Evolutionary conservation across 30 jellyfish, hydroid and myxozoan genomes (phyloP).

Genomic region (Hydra vulgaris): DNA sequence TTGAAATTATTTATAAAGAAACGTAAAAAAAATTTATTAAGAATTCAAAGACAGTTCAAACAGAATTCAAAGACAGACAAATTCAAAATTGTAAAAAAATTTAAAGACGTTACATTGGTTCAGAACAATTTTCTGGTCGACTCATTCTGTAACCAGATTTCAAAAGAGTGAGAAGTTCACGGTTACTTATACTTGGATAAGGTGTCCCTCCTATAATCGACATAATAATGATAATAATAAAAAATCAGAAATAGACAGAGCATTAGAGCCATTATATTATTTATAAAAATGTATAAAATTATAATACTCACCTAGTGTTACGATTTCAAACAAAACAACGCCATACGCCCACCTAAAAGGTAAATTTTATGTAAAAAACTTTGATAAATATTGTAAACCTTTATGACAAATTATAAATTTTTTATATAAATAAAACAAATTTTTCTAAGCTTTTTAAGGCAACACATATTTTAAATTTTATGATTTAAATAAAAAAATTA

Average conservation of each 20-base stretch:
- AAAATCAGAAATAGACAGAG: too few relatives aligned
- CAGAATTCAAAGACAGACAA: background rate
- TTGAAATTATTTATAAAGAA: too few relatives aligned
- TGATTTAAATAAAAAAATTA: too few relatives aligned
- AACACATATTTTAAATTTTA: too few relatives aligned
- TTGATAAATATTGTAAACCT: too few relatives aligned
- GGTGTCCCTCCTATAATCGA: constrained; percentile 89
- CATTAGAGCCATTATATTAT: too few relatives aligned
- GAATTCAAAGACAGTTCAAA: background rate
- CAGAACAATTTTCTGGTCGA: constrained; percentile 80
- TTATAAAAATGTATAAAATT: too few relatives aligned
- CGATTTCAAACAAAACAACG: constrained; percentile 28
- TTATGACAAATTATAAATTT: too few relatives aligned
- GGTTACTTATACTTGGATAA: constrained; percentile 55
- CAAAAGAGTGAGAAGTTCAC: constrained; percentile 30
- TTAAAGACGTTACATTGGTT: constrained; percentile 38
- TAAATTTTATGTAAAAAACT: background rate
- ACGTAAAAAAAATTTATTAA: background rate
- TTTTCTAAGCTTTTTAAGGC: too few relatives aligned
- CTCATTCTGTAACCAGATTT: constrained; percentile 69
- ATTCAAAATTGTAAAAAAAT: too few relatives aligned
- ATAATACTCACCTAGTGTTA: constrained; percentile 26
- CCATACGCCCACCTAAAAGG: constrained; percentile 39
- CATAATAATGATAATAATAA: background rate
- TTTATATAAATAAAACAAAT: too few relatives aligned